These are phyloP conservation scores for Nephrotoma guestfalica DNA, from an alignment of 2,888 invertebrate genomes.

Conservation along the genomic window DNA sequence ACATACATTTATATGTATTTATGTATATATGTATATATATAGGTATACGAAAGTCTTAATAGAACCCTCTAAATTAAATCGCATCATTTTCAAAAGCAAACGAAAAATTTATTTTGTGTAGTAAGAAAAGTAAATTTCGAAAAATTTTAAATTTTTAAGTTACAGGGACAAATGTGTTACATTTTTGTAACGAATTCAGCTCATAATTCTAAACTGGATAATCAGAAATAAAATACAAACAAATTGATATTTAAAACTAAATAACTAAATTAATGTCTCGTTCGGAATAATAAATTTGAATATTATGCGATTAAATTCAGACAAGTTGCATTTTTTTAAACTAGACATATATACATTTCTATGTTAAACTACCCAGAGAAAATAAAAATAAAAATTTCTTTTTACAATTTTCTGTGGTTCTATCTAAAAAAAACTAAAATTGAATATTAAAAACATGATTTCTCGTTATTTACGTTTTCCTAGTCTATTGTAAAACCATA, in stretches of 20 bases:
- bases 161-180: too few relatives aligned
- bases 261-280: neutral
- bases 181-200: too few relatives aligned
- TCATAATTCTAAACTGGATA: too few relatives aligned
- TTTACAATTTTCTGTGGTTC: neutral
- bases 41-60: neutral
- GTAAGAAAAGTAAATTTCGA: too few relatives aligned
- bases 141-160: too few relatives aligned
- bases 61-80: neutral
- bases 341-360: neutral
- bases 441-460: neutral
- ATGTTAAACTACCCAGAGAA: neutral
- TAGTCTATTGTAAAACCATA: neutral
- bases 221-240: too few relatives aligned
- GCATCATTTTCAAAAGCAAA: neutral
- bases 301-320: neutral
- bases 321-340: neutral
- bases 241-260: too few relatives aligned
- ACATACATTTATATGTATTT: neutral
- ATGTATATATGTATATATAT: neutral
- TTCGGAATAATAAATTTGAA: neutral
- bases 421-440: neutral
- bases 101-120: too few relatives aligned
- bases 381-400: neutral
- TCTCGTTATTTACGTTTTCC: neutral